A percentile compares a stretch with the other conserved stretches of the same genome.
phyloP scores from a whole-genome alignment of 2,888 invertebrate species.

The Cryptophagus acutangulus region DNA sequence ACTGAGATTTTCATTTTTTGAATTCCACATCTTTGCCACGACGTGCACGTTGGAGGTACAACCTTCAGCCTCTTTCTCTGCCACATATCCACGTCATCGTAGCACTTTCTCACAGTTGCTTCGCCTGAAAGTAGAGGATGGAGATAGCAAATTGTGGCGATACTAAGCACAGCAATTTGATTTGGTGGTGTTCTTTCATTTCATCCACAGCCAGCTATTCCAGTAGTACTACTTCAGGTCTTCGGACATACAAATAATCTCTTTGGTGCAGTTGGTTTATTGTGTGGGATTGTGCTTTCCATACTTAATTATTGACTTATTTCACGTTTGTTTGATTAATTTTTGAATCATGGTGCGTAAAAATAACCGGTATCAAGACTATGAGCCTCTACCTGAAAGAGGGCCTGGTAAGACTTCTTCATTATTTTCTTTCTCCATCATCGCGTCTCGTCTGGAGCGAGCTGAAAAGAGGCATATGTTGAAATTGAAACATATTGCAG shows the following conservation, averaged over 20 bases:
- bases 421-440: too few species aligned
- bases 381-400: constrained; percentile 48
- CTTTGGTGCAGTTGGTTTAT: background rate
- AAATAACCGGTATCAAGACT: constrained; percentile 35
- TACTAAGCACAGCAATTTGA: background rate
- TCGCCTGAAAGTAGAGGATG: background rate
- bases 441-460: too few species aligned
- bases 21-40: constrained; percentile 8
- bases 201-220: too few species aligned
- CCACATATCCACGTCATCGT: background rate
- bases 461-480: too few species aligned
- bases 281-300: too few species aligned
- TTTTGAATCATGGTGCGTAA: constrained; percentile 48
- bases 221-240: background rate
- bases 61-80: background rate
- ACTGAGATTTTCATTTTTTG: background rate
- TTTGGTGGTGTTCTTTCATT: too few species aligned
- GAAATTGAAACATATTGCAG: too few species aligned
- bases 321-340: constrained; percentile 1
- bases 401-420: constrained; percentile 52
- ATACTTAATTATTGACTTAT: constrained; percentile 4
- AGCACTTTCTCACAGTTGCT: background rate
- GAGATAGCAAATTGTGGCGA: background rate
- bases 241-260: background rate
- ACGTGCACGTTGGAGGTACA: constrained; percentile 6